Conservation (phyloP, 2,797 vertebrate genomes). For the Diglossa cyanea region DNA sequence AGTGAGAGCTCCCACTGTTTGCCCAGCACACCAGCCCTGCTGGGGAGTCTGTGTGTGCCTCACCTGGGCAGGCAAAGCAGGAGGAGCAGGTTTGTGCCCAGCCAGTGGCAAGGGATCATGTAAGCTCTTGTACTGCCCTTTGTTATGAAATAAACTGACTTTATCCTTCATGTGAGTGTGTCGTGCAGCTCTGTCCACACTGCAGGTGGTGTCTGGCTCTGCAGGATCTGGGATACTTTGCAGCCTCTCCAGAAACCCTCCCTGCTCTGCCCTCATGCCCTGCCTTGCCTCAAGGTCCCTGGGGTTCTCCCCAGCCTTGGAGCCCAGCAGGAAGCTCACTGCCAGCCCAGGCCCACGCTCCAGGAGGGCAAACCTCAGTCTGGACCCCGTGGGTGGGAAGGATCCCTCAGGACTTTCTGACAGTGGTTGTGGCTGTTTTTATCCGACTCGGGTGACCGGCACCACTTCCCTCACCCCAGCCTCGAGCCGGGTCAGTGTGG, state of each 20-base stretch:
- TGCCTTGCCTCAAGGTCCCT: not conserved
- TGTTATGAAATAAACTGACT: conserved; percentile 44
- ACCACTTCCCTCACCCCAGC: fast-evolving
- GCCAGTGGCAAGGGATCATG: not conserved
- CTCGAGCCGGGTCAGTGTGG: fast-evolving
- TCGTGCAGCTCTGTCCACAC: not conserved
- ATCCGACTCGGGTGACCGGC: fast-evolving
- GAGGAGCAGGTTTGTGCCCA: not conserved
- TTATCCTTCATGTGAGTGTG: not conserved
- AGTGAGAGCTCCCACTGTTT: not conserved
- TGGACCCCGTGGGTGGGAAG: not conserved
- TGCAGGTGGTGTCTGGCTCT: fast-evolving
- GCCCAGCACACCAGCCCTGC: fast-evolving
- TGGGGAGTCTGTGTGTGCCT: not conserved
- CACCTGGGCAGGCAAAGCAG: not conserved
- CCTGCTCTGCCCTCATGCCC: not conserved
- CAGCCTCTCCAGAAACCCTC: not conserved
- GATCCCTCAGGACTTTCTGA: not conserved
- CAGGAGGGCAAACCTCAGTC: not conserved
- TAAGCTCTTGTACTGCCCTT: not conserved
- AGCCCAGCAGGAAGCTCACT: fast-evolving
- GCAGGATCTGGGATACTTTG: not conserved
- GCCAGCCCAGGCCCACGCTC: fast-evolving
- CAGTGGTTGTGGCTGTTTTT: fast-evolving
- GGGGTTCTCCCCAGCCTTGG: not conserved